Percentiles rank a stretch among this genome's conserved stretches.
Conservation (phyloP, 2,797 vertebrate genomes). For the Poeciliopsis paucimaculata region DNA sequence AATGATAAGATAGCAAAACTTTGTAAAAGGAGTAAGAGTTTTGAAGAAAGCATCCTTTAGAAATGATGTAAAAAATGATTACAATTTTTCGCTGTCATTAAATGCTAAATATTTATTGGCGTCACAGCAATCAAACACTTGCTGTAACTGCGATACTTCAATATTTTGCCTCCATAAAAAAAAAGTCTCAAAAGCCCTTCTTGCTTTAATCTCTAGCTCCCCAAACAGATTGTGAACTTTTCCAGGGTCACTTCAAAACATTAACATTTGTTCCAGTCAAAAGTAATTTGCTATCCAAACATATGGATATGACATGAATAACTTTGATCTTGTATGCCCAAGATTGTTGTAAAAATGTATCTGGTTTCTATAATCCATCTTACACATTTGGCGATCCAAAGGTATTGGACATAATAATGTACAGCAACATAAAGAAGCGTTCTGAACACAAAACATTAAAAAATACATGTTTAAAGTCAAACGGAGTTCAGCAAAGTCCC, state of each 20-base stretch:
- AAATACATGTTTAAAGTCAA: not conserved
- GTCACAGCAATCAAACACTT: too few relatives aligned
- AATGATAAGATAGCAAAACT: not conserved
- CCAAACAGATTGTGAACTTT: not conserved
- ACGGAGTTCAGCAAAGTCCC: too few relatives aligned
- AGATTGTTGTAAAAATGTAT: too few relatives aligned
- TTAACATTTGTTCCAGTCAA: not conserved
- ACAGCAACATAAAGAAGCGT: not conserved
- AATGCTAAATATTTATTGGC: not conserved
- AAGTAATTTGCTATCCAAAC: not conserved
- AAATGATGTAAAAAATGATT: not conserved
- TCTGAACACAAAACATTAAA: not conserved
- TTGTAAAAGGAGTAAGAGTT: not conserved
- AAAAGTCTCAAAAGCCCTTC: not conserved
- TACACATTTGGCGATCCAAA: too few relatives aligned
- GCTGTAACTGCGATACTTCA: too few relatives aligned
- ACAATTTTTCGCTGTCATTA: not conserved
- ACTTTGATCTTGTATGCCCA: not conserved
- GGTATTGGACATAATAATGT: not conserved
- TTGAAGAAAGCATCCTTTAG: not conserved
- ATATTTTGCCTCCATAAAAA: not conserved
- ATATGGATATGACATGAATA: not conserved
- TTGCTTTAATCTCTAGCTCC: not conserved
- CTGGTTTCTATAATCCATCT: too few relatives aligned
- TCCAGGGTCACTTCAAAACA: not conserved